Conservation (phyloP, 1,140 invertebrate genomes). For the Ericerus pela region DNA sequence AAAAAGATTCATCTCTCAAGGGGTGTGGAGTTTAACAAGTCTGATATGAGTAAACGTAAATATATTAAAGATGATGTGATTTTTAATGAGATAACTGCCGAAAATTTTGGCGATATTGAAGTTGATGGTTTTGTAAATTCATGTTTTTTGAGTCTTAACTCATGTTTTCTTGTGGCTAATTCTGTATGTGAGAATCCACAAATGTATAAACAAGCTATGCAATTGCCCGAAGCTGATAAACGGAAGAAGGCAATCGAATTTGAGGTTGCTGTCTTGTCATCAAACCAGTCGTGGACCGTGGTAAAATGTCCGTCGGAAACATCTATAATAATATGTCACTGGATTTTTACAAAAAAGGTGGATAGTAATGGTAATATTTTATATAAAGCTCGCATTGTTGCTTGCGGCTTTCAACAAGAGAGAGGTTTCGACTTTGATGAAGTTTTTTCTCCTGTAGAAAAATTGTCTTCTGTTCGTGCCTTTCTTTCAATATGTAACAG, state of each 20-base stretch:
- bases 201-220: not conserved
- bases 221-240: constrained; percentile 10
- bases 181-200: too few relatives aligned
- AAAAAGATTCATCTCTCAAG: too few relatives aligned
- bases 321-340: constrained; percentile 26
- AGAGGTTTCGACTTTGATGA: constrained; percentile 28
- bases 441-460: constrained; percentile 28
- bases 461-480: constrained; percentile 26
- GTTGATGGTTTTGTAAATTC: too few relatives aligned
- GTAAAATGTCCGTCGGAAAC: constrained; percentile 23
- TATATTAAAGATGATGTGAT: too few relatives aligned
- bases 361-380: constrained; percentile 23
- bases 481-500: constrained; percentile 28
- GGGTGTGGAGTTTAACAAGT: too few relatives aligned
- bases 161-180: too few relatives aligned
- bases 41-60: too few relatives aligned
- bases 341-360: constrained; percentile 30
- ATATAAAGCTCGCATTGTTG: constrained; percentile 33
- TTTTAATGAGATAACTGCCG: too few relatives aligned
- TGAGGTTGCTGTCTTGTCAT: constrained; percentile 27
- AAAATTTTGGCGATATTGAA: too few relatives aligned
- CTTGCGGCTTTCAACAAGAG: constrained; percentile 32
- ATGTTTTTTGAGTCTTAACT: too few relatives aligned
- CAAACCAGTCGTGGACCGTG: constrained; percentile 30
- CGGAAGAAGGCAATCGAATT: constrained; percentile 29